phyloP scores from a whole-genome alignment of 2,113 vertebrate genomes.

The Stomatorhinus ivindoensis region DNA sequence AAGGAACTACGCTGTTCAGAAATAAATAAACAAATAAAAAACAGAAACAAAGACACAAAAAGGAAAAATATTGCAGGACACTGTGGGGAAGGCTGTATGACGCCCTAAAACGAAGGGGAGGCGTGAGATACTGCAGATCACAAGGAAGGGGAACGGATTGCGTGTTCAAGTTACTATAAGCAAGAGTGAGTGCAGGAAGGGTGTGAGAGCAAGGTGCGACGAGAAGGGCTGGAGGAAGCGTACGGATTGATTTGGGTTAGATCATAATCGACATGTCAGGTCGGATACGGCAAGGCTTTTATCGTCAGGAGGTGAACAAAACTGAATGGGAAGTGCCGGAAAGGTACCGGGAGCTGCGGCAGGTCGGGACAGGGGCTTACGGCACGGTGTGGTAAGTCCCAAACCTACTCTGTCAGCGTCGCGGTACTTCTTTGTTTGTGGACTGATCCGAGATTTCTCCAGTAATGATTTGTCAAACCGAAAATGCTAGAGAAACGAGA shows the following conservation, averaged over 20 bases:
- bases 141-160: constrained; percentile 21
- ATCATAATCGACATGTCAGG: constrained; percentile 41
- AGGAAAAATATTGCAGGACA: neutral
- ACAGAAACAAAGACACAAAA: neutral
- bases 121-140: neutral
- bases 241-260: neutral
- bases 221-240: neutral
- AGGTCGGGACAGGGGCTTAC: constrained; percentile 88
- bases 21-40: neutral
- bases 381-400: constrained; percentile 86
- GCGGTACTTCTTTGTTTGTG: neutral
- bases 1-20: neutral
- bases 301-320: constrained; percentile 81
- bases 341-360: constrained; percentile 75
- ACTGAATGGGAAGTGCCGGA: constrained; percentile 83
- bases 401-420: neutral
- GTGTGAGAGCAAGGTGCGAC: constrained; percentile 29
- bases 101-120: neutral
- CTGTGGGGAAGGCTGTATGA: neutral
- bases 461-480: neutral
- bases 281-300: constrained; percentile 66
- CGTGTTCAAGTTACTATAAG: constrained; percentile 26
- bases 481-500: neutral
- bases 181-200: constrained; percentile 29
- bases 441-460: neutral